Conservation (phyloP, 2,888 invertebrate species). For the Hyles lineata region DNA sequence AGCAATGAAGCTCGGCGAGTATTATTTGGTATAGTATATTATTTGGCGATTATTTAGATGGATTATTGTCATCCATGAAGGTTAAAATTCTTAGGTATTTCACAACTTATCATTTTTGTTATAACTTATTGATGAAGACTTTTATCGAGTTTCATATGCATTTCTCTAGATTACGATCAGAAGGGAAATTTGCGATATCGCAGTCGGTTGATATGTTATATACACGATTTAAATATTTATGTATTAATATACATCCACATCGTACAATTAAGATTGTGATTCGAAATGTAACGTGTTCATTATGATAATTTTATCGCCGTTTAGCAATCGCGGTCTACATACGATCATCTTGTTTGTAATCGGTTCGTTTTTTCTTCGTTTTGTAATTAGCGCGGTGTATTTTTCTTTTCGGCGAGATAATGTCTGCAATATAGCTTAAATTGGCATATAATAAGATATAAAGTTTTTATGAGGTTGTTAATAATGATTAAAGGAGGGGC, state of each 20-base stretch:
- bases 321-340: not conserved
- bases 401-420: not conserved
- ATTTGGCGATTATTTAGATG: too few species aligned
- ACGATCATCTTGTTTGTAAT: not conserved
- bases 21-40: too few species aligned
- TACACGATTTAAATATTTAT: not conserved
- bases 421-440: not conserved
- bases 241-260: not conserved
- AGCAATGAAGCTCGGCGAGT: too few species aligned
- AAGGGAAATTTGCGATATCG: not conserved
- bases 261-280: slow-evolving; percentile 6
- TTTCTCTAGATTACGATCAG: not conserved
- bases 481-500: too few species aligned
- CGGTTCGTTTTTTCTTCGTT: not conserved
- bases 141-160: slow-evolving; percentile 6
- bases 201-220: not conserved
- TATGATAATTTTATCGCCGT: not conserved
- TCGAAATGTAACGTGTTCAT: not conserved
- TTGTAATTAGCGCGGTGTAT: not conserved
- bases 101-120: not conserved
- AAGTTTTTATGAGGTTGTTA: not conserved
- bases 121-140: not conserved
- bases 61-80: too few species aligned
- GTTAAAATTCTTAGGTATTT: too few species aligned
- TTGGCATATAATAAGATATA: not conserved